Conservation (phyloP, 2,888 invertebrate genomes). For the Caenorhabditis japonica region DNA sequence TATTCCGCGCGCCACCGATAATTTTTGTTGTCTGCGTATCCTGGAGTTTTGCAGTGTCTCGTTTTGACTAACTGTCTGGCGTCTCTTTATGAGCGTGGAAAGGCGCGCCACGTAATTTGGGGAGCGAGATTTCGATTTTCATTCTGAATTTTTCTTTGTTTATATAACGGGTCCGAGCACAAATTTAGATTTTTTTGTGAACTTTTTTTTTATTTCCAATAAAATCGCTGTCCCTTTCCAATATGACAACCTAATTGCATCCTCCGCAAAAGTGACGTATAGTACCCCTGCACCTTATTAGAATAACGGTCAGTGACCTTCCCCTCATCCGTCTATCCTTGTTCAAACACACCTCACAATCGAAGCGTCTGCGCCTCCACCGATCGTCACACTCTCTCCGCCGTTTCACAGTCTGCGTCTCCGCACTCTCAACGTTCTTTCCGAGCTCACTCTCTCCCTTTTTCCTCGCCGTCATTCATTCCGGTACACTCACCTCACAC, state of each 20-base stretch:
- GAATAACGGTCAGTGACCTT: slow-evolving; percentile 44
- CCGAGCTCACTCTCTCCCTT: slow-evolving; percentile 15
- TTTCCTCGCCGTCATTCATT: slow-evolving; percentile 10
- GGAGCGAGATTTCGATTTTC: too few species aligned
- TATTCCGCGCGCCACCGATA: too few species aligned
- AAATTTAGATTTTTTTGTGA: too few species aligned
- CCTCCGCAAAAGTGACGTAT: slow-evolving; percentile 22
- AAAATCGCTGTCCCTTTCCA: slow-evolving; percentile 18
- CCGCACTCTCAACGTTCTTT: slow-evolving; percentile 1
- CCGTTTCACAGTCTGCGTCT: slow-evolving; percentile 25
- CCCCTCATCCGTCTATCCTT: slow-evolving; percentile 30
- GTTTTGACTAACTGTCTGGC: too few species aligned
- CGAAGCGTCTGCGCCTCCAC: slow-evolving; percentile 42
- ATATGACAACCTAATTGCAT: slow-evolving; percentile 25
- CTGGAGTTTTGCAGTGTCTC: too few species aligned
- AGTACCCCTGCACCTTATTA: slow-evolving; percentile 18
- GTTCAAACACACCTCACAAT: slow-evolving; percentile 33
- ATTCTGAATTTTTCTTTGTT: too few species aligned
- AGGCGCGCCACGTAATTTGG: too few species aligned
- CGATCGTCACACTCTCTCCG: slow-evolving; percentile 14
- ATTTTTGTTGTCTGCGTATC: too few species aligned
- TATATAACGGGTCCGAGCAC: too few species aligned
- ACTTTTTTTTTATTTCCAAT: too few species aligned
- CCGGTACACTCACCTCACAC: background rate
- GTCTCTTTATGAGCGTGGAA: too few species aligned